Base-by-base conservation (phyloP, 1,140 invertebrate genomes). In the Drosophila yakuba region DNA sequence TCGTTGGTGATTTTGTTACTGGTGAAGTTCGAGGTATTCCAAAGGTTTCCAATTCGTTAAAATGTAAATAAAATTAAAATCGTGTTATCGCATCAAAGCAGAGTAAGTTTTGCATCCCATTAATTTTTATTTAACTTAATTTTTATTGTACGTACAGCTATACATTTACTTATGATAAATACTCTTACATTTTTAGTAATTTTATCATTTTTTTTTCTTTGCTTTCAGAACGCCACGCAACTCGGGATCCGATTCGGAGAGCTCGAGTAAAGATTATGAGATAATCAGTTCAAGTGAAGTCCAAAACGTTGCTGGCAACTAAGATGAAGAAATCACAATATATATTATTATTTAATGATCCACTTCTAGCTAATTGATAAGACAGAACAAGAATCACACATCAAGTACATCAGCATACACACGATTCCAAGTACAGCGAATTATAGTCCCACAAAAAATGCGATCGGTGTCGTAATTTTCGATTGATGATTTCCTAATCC, bases 221-320 rank as follows among this genome's bases (percentile, higher is more conserved):
- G 52, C n/a, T 90, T 91, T 17, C 77, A 91, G 90, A 48, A 86
- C 85, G 20, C 77, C 76, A 48, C 86, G 80, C 38, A 74, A 74
- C 23, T 91, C 90, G 39, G 90, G 90, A 72, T 91, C 90, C 7
- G 90, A 91, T 51, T 91, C 90, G 59, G 90, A 91, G 61, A 82
- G 81, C 78, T 91, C 89, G 11, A 91, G 90, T 74, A 91, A 90
- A 88, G 90, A 91, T 76, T 91, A 91, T 52, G 90, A 91, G 64
- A 90, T 91, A 73, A 91, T 91, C 61, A 91, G 83, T 88, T 88
- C 90, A 66, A 91, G 86, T 82, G 90, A 91, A 81, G 90, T 91
- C 69, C 90, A 91, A 74, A 91, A 91, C 62, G 90, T 91, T 74
- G 67, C 79, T 54, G 67, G 84, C 68, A 91, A 91, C 78, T 91